Percentiles rank a stretch among this genome's conserved stretches.
phyloP scores from a whole-genome alignment of 2,888 invertebrate species.

The Peribatodes rhomboidaria region DNA sequence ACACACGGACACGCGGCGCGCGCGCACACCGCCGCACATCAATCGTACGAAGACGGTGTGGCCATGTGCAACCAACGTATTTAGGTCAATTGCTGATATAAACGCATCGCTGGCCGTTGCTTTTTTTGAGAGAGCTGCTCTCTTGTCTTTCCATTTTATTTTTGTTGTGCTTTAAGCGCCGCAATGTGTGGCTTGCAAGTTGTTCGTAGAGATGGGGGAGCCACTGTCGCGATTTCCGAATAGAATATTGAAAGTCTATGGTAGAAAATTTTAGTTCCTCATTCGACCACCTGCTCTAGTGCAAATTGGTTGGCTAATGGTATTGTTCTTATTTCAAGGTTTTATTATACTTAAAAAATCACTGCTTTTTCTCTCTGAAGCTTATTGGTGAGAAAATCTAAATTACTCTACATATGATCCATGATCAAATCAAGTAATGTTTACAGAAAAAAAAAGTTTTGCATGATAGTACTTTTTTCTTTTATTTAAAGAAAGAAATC shows the following conservation, averaged over 20 bases:
- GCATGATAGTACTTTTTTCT: too few relatives aligned
- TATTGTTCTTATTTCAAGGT: too few relatives aligned
- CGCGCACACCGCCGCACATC: conserved; percentile 52
- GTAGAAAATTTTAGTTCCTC: neutral
- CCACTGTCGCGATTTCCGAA: neutral
- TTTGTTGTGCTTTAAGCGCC: conserved; percentile 59
- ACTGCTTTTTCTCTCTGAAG: too few relatives aligned
- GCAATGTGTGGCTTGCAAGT: conserved; percentile 24
- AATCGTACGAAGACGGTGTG: conserved; percentile 60
- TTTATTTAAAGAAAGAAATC: too few relatives aligned
- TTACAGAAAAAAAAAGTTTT: too few relatives aligned
- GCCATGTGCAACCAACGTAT: conserved; percentile 71
- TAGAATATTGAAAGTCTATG: neutral
- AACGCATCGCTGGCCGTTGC: conserved; percentile 62
- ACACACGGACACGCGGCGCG: conserved; percentile 50
- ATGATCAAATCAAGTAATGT: too few relatives aligned
- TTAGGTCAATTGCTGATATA: conserved; percentile 83
- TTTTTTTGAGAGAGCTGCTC: conserved; percentile 55
- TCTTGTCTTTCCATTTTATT: conserved; percentile 54
- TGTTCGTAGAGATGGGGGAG: neutral
- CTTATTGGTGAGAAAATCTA: too few relatives aligned
- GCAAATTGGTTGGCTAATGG: too few relatives aligned
- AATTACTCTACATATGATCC: too few relatives aligned
- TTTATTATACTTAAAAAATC: too few relatives aligned
- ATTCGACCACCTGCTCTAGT: neutral